Base-by-base conservation (phyloP, 1,140 invertebrate species). In the Lithobius niger region DNA sequence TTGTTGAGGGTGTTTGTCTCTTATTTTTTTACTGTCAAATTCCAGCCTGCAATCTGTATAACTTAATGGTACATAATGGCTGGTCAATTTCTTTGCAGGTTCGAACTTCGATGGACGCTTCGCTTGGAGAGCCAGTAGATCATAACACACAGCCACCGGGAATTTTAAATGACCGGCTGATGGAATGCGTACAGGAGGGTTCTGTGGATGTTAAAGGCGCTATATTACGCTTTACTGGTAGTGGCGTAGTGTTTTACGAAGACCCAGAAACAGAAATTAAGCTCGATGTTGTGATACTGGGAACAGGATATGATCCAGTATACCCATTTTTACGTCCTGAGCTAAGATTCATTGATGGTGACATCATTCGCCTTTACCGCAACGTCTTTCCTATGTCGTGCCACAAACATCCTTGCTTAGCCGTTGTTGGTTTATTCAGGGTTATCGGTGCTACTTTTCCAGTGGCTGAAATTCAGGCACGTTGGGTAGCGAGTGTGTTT, bases 371-470 rank as follows among this genome's bases (percentile, higher is more conserved):
- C 3, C 62, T 79, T 1, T 78, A 68, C 64, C 53, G 75, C 53
- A 70, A 68, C 57, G 66, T 74, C 36, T 76, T 74, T 36, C 71
- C 70, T n/a, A 71, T 72, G 1, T 57, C 66, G 22, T 56, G 68
- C 3, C 52, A 63, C n/a, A 65, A 66, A 16, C 59, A 51, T 0
- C 69, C 67, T 0, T 47, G 44, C 44, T 44, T 78, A 28, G 69
- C 72, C n/a, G 62, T 78, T 1, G 75, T 78, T 52, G 77, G 77
- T 0, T 66, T 74, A 27, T 62, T 76, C 31, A 77, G 76, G 59
- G 71, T 74, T 27, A 58, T 77, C 15, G 74, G 75, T 42, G 65
- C 72, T 26, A 63, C 76, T n/a, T 67, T 74, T 59, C 74, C 76
- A 3, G 70, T 76, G 26, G 66, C 71, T 13, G 76, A 78, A 62